Evolutionary conservation across 64 coral and sea anemone species (phyloP).

Genomic region (Porites australiensis): DNA sequence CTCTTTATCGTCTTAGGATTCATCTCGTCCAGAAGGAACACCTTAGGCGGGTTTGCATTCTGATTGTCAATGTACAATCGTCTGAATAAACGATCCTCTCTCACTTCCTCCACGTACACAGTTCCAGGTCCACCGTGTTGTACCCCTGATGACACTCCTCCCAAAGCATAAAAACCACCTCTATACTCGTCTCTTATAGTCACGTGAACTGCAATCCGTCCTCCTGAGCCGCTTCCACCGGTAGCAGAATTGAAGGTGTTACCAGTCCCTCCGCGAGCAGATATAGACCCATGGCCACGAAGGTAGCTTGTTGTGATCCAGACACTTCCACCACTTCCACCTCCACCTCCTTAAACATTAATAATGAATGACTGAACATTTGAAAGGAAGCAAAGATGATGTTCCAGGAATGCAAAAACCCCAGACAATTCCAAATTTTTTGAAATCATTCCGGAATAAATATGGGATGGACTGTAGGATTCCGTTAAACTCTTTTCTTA

Average conservation of each 20-base stretch:
- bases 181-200: constrained; percentile 90
- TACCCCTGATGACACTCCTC: constrained; percentile 58
- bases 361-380: too few relatives aligned
- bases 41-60: constrained; percentile 80
- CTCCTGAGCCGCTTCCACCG: constrained; percentile 93
- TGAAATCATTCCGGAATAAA: too few relatives aligned
- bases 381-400: too few relatives aligned
- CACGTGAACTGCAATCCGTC: constrained; percentile 94
- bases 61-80: constrained; percentile 94
- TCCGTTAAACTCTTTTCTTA: too few relatives aligned
- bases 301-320: constrained; percentile 94
- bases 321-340: constrained; percentile 93
- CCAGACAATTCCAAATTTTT: too few relatives aligned
- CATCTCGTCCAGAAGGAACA: constrained; percentile 82
- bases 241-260: constrained; percentile 47
- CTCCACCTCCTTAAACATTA: constrained; percentile 80
- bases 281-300: constrained; percentile 88
- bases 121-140: constrained; percentile 91
- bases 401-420: too few relatives aligned
- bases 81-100: constrained; percentile 44
- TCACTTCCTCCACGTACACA: constrained; percentile 89
- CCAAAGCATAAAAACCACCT: constrained; percentile 68
- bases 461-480: too few relatives aligned
- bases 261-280: constrained; percentile 78
- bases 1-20: constrained; percentile 80